phyloP scores from a whole-genome alignment of 2,113 vertebrate genomes.

The Taurulus bubalis region DNA sequence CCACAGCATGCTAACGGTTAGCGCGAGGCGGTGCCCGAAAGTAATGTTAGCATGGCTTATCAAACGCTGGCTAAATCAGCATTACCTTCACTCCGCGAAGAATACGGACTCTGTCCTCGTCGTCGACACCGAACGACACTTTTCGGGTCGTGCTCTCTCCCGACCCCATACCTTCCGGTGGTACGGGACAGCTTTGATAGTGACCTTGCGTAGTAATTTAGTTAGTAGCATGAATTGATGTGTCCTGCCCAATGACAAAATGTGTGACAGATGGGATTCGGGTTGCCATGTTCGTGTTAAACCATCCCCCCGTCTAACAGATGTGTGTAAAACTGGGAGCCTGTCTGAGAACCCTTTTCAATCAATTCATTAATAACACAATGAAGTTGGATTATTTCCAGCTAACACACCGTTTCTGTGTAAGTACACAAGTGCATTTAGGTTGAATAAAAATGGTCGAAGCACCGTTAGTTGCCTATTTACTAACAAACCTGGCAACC shows the following conservation, averaged over 20 bases:
- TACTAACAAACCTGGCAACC: constrained; percentile 47
- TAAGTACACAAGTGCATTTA: fast-evolving
- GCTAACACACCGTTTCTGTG: neutral
- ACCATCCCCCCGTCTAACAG: neutral
- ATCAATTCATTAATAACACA: fast-evolving
- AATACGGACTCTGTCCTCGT: constrained; percentile 90
- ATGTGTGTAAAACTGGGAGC: neutral
- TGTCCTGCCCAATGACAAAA: constrained; percentile 56
- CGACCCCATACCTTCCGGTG: constrained; percentile 84
- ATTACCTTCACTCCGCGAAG: constrained; percentile 92
- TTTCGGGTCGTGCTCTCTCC: constrained; percentile 87
- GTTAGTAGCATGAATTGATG: constrained; percentile 10
- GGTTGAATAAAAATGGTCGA: neutral
- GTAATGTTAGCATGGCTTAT: constrained; percentile 57
- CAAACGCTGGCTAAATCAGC: constrained; percentile 64
- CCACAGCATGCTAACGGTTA: constrained; percentile 13
- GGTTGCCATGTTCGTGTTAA: constrained; percentile 67
- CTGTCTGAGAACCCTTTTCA: fast-evolving
- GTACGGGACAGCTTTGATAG: neutral
- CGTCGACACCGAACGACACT: constrained; percentile 91
- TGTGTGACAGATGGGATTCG: constrained; percentile 57
- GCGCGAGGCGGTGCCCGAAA: neutral
- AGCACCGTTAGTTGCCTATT: neutral
- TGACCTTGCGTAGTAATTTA: neutral
- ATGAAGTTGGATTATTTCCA: neutral